These are phyloP conservation scores for Speoplatyrhinus poulsoni DNA, from an alignment of 2,113 vertebrate species.

Conservation along the genomic window DNA sequence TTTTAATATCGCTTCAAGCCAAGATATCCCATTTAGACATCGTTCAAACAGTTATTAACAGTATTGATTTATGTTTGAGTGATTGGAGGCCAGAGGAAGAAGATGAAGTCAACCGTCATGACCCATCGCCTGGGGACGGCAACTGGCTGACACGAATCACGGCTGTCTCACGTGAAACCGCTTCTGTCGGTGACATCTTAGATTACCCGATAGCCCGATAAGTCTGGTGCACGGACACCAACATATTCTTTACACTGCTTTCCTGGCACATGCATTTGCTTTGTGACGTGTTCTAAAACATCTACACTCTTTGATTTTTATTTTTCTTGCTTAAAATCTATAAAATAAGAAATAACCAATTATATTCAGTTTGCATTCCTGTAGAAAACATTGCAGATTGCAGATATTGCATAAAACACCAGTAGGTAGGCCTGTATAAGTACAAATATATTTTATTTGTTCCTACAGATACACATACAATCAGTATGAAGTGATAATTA, in stretches of 20 bases:
- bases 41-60: conserved; percentile 79
- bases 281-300: conserved; percentile 25
- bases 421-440: no score
- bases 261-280: conserved; percentile 28
- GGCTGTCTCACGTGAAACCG: conserved; percentile 61
- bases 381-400: no score
- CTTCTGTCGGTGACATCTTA: conserved; percentile 65
- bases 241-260: conserved; percentile 32
- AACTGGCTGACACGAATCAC: conserved; percentile 72
- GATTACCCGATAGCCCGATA: conserved; percentile 64
- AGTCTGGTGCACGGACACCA: conserved; percentile 45
- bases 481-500: no score
- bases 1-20: conserved; percentile 73
- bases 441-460: no score
- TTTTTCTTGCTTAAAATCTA: no score
- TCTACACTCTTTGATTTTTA: conserved; percentile 4
- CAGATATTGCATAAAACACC: no score
- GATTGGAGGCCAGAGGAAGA: conserved; percentile 74
- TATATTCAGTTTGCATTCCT: no score
- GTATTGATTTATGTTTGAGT: conserved; percentile 84
- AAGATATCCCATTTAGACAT: conserved; percentile 80
- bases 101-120: conserved; percentile 77
- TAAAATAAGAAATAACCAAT: no score
- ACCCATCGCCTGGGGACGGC: conserved; percentile 73
- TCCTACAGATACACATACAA: no score